Evolutionary conservation across 1,140 invertebrate species (phyloP), one percentile per base, ranked within the genome.

Genomic region (Trachelipus rathkii): DNA sequence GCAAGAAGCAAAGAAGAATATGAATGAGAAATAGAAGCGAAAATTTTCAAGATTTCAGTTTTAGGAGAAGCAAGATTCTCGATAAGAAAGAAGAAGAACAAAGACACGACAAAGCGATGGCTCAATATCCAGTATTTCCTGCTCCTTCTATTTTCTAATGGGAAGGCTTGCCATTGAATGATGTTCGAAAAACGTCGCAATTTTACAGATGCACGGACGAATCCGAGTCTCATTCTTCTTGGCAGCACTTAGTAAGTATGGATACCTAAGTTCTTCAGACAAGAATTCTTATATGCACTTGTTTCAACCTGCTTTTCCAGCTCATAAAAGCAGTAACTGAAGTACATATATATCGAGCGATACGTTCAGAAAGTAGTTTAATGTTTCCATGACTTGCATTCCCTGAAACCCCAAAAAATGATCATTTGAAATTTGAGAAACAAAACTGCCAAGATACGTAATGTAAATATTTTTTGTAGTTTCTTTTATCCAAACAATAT

Each of bases 41-140:
- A 60, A 60, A 8, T 60, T 60, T 60, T 19, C 50, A 60, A 60
- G 50, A 19, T 60, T n/a, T 60, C 19, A 60, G 50, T 60, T 60
- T 60, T 8, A 60, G 19, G 50, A 60, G 50, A 19, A 60, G 50
- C 50, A 60, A 60, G 8, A 4, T 8, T 13, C 19, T 60, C 2
- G 50, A 60, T 15, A 60, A 60, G 46, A 60, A 60, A 60, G 50
- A 60, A 60, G 19, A 60, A 19, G 46, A 50, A 9, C 46, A 60
- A 60, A 60, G 50, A 60, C 46, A 10, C 46, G 46, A 13, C 11
- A 19, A 13, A 8, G 8, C 11, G 50, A 60, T 10, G 11, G 3
- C 50, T 60, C 50, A 15, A 4, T n/a, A n/a, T 19, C 4, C 50
- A 19, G 50, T 60, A 60, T 60, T 8, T 60, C 8, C 50, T 8